Base-by-base conservation (phyloP, 2,888 invertebrate species). In the Tipula lateralis region DNA sequence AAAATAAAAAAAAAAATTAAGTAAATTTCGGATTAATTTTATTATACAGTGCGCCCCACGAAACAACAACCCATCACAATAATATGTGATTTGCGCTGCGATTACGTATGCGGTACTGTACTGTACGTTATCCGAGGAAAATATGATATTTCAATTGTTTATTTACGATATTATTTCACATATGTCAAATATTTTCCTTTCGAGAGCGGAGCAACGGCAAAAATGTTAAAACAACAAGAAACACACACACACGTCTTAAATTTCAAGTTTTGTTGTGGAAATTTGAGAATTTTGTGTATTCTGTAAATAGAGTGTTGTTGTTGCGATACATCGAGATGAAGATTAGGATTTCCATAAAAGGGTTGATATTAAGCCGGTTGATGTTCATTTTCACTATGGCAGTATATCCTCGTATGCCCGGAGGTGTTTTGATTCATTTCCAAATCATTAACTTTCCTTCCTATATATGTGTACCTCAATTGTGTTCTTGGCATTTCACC, bases 121-220 rank as follows among this genome's bases (percentile, higher is more conserved):
- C 24, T 24, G 66, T 66, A 66, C 24, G 7, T 24, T 24, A 66
- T 24, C 66, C 66, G n/a, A 66, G 24, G 24, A 19, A 24, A 66
- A 66, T 66, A 24, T 66, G 66, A 66, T 66, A 66, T 66, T 6
- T 24, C 24, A n/a, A 66, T 66, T 66, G 66, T 66, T 66, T 66
- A 24, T 66, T 66, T 66, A 66, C 24, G 66, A 66, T 66, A 66
- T 66, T 66, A 24, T 66, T 66, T 66, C 66, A 66, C 66, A 66
- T 66, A 66, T 66, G 66, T 66, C 66, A 66, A 66, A 66, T 66
- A 66, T 44, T 44, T 44, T n/a, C n/a, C 2, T 44, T 44, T 44
- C 44, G 66, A 19, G 66, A 19, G 66, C 66, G 24, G 13, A 9
- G 13, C 3, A 50, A 44, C 19, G 50, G 19, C 50, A 50, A 5